Evolutionary conservation across 2,888 invertebrate species (phyloP), one percentile per base, ranked within the genome.

Genomic region (Deilephila elpenor): DNA sequence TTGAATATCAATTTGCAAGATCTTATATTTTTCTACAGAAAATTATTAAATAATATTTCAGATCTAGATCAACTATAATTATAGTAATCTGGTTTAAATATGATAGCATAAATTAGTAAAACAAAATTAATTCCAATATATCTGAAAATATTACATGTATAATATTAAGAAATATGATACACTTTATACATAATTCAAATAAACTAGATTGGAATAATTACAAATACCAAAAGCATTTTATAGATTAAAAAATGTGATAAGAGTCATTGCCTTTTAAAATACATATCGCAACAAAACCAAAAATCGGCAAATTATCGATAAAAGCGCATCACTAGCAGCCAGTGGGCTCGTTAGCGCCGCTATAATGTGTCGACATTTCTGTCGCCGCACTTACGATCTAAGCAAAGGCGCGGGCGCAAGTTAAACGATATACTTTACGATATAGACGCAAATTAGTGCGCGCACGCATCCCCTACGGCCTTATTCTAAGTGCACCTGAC

Each of bases 361-460:
- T 80, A 85, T 84, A 86, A 89, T 86, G 87, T 87, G 89, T 87
- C 87, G 86, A 88, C 88, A 86, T 86, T 83, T 83, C 85, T 86
- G 88, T 87, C 87, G 81, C 84, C 84, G 75, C 82, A 79, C 82
- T 79, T 76, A 78, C 80, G 78, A 79, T 74, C 77, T 71, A 74
- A 74, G 72, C 73, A 74, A 67, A 75, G 76, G 73, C 75, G 75
- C 76, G 72, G 77, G 77, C 75, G 78, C 79, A 77, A 78, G 82
- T 78, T 79, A 78, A 79, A 80, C 78, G 77, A 76, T 76, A 79
- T 81, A 79, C 82, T 85, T 86, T 85, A 84, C 79, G 82, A 86
- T 83, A 85, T 83, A 79, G 80, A 80, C 81, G 80, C 82, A 84
- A 83, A 85, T 85, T 86, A 86, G 80, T 82, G 76, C 76, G 74